phyloP scores from a whole-genome alignment of 1,140 invertebrate genomes.

The Bombus confusus region DNA sequence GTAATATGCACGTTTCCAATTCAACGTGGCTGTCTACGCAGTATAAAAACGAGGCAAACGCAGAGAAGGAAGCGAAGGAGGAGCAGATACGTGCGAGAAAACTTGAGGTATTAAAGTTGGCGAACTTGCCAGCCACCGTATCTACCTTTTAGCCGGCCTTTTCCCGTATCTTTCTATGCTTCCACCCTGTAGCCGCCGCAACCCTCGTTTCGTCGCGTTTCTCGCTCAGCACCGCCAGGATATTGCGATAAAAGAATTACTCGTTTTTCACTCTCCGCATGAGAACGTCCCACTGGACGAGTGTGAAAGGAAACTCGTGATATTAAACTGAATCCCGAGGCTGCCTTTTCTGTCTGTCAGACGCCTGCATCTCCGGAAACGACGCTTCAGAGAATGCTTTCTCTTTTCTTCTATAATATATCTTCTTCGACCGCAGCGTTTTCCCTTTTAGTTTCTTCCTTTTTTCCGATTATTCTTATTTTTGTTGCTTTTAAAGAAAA shows the following conservation, averaged over 20 bases:
- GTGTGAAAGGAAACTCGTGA: conserved; percentile 59
- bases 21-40: background rate
- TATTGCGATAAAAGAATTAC: conserved; percentile 68
- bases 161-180: conserved; percentile 32
- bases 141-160: conserved; percentile 43
- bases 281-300: conserved; percentile 54
- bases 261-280: conserved; percentile 50
- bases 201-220: conserved; percentile 13
- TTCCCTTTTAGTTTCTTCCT: background rate
- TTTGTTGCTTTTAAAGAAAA: background rate
- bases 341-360: conserved; percentile 21
- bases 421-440: background rate
- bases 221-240: conserved; percentile 55
- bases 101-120: conserved; percentile 64
- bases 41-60: background rate
- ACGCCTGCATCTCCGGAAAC: conserved; percentile 3
- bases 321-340: conserved; percentile 58
- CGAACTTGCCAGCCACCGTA: conserved; percentile 52
- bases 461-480: background rate
- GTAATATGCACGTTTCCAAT: background rate
- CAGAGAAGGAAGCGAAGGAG: background rate
- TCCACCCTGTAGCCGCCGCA: background rate
- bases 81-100: conserved; percentile 50
- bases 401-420: background rate
- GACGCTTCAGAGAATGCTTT: conserved; percentile 10